These are phyloP conservation scores for Phthorimaea operculella DNA, from an alignment of 1,140 invertebrate genomes.

Conservation along the genomic window DNA sequence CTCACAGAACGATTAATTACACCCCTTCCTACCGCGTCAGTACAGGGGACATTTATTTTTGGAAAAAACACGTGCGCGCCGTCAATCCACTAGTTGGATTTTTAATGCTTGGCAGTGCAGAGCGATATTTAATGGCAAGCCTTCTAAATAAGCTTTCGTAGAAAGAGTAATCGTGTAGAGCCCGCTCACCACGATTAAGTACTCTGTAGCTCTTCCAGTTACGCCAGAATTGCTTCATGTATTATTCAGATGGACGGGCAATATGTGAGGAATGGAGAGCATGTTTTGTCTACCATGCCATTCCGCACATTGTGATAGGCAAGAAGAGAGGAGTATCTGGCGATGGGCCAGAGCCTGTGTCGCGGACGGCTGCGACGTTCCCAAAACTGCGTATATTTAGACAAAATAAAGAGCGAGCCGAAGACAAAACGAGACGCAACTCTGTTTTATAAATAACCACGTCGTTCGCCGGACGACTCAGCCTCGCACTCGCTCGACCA, in stretches of 20 bases:
- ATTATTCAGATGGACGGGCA: too few species aligned
- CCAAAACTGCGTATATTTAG: slow-evolving; percentile 68
- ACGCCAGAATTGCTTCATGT: too few species aligned
- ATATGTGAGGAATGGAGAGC: too few species aligned
- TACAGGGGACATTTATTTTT: slow-evolving; percentile 39
- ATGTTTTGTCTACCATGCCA: too few species aligned
- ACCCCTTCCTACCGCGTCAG: slow-evolving; percentile 13
- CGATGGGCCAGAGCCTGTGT: slow-evolving; percentile 44
- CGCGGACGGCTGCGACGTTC: slow-evolving; percentile 57
- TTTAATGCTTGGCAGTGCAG: background rate
- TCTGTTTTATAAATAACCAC: slow-evolving; percentile 66
- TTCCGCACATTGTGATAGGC: slow-evolving; percentile 10
- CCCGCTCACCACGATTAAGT: too few species aligned
- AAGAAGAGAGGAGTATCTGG: slow-evolving; percentile 44
- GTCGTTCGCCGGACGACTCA: slow-evolving; percentile 59
- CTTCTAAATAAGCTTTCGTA: slow-evolving; percentile 11
- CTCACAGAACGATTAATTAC: slow-evolving; percentile 25
- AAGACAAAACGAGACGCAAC: slow-evolving; percentile 66
- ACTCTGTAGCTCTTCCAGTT: too few species aligned
- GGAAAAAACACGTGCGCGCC: slow-evolving; percentile 30
- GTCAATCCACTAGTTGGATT: slow-evolving; percentile 8
- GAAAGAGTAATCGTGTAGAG: slow-evolving; percentile 8
- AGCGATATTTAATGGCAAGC: slow-evolving; percentile 10
- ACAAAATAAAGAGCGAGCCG: slow-evolving; percentile 66
- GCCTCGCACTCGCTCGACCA: slow-evolving; percentile 52